Conservation (phyloP, 2,888 invertebrate species). For the Heteropelma amictum region DNA sequence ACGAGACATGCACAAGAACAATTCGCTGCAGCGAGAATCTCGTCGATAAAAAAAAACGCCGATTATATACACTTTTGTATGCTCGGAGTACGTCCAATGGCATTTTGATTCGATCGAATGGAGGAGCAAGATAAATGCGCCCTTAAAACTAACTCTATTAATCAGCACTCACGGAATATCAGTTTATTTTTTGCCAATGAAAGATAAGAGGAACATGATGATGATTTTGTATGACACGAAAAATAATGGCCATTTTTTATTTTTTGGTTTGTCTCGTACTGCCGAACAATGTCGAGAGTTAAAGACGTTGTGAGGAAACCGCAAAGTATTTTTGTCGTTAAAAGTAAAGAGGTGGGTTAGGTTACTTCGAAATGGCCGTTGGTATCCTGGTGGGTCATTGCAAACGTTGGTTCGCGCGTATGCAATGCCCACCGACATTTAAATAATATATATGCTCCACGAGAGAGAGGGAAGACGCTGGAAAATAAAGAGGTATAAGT, state of each 20-base stretch:
- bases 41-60: neutral
- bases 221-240: no score
- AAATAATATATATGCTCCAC: slow-evolving; percentile 26
- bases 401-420: neutral
- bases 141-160: no score
- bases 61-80: no score
- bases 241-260: no score
- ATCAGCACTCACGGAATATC: no score
- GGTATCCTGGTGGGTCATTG: neutral
- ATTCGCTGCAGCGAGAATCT: neutral
- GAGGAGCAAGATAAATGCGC: no score
- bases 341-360: slow-evolving; percentile 30
- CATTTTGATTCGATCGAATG: no score
- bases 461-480: neutral
- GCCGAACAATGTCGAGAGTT: slow-evolving; percentile 10
- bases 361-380: neutral
- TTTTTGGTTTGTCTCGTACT: neutral
- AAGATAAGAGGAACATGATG: no score
- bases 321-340: slow-evolving; percentile 46
- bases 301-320: slow-evolving; percentile 40
- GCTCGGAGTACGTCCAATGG: no score
- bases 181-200: no score
- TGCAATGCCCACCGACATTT: neutral
- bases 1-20: neutral
- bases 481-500: neutral